These are phyloP conservation scores for Dilophus febrilis DNA, from an alignment of 2,888 invertebrate genomes.

Conservation along the genomic window DNA sequence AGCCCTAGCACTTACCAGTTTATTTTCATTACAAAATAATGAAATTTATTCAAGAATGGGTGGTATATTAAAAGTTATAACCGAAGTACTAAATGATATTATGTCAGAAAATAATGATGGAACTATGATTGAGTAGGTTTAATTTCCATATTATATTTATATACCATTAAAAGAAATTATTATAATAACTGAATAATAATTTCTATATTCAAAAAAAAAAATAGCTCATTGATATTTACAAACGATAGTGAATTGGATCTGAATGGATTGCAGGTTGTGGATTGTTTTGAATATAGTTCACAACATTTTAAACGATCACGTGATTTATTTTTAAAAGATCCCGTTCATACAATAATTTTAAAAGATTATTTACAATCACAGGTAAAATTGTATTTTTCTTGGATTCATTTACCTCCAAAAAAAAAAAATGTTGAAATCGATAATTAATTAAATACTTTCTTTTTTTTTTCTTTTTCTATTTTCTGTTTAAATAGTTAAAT, in stretches of 20 bases:
- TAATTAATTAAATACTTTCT: too few relatives aligned
- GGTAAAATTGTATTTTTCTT: too few relatives aligned
- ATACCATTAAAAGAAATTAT: too few relatives aligned
- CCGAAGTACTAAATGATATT: constrained; percentile 65
- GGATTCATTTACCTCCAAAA: too few relatives aligned
- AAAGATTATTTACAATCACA: constrained; percentile 53
- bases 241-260: constrained; percentile 27
- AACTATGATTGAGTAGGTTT: constrained; percentile 41
- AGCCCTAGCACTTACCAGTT: constrained; percentile 43
- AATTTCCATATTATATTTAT: background rate
- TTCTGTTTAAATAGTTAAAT: too few relatives aligned
- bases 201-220: too few relatives aligned
- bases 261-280: constrained; percentile 20
- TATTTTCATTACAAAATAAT: constrained; percentile 50
- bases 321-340: constrained; percentile 51
- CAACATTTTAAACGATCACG: constrained; percentile 56
- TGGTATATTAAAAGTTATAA: constrained; percentile 52
- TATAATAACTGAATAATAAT: too few relatives aligned
- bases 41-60: constrained; percentile 54
- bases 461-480: too few relatives aligned
- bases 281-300: constrained; percentile 40
- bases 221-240: constrained; percentile 29
- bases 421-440: too few relatives aligned
- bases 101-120: constrained; percentile 51
- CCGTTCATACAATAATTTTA: constrained; percentile 62